Base-by-base conservation (phyloP, 2,888 invertebrate genomes). In the Cheilosia soror region DNA sequence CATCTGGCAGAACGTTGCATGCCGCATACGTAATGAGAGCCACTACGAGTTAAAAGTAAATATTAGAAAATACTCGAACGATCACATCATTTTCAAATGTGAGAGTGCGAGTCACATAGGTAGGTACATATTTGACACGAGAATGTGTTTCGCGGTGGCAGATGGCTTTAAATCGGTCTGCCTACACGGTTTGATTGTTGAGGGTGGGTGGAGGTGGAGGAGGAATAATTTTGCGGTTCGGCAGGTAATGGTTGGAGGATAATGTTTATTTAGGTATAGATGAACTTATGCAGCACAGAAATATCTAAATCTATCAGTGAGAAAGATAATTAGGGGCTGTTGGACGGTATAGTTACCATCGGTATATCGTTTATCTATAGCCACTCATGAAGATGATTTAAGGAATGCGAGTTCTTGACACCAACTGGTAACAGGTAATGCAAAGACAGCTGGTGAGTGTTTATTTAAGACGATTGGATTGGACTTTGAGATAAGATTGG, bases 61-160 rank as follows among this genome's bases (percentile, higher is more conserved):
- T 69, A 77, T 77, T 77, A 69, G 69, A 60, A 77, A 69, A 69
- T 69, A 68, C 51, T 60, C 42, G 51, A 66, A n/a, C 58, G 62
- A 66, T 65, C 55, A 29, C 53, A 73, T 75, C 73, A 57, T 47
- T 63, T 55, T 37, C 37, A 11, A 37, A 37, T 11, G 11, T 37
- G 37, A 11, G 37, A 11, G 37, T 33, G 27, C 25, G 27, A 65
- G n/a, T 65, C 20, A 20, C 20, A 13, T 53, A 15, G 44, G 53
- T 42, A 42, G n/a, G 20, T 20, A 33, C 40, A 20, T 53, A 25
- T 51, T 27, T 40, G 25, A 47, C 6, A n/a, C 6, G 15, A 25
- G 49, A 53, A 55, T 63, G 11, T 65, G 29, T 13, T 40, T 7
- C 33, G 62, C 63, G 44, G 62, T 55, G 44, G 55, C 55, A 44